Percentiles rank a stretch among this genome's conserved stretches.
These are phyloP conservation scores for Eptesicus fuscus DNA, from an alignment of 2,113 vertebrate genomes.

Conservation along the genomic window DNA sequence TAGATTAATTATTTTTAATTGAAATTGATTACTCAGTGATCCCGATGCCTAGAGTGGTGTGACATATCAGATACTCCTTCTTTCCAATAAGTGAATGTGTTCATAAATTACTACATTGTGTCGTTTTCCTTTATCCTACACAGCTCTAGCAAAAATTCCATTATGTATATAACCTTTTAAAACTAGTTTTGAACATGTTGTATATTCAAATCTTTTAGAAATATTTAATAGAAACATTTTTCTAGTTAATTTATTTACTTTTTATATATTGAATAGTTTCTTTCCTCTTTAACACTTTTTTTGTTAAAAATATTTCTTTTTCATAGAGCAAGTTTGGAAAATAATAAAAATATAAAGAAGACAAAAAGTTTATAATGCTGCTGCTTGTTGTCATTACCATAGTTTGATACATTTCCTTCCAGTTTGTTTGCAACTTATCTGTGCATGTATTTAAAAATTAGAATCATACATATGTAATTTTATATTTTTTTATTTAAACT, in stretches of 20 bases:
- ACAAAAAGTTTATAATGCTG: neutral
- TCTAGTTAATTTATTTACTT: neutral
- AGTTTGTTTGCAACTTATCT: neutral
- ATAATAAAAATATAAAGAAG: neutral
- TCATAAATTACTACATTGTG: neutral
- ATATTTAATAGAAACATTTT: neutral
- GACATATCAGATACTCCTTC: neutral
- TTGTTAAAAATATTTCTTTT: neutral
- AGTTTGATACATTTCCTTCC: neutral
- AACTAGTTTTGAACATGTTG: neutral
- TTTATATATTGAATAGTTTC: neutral
- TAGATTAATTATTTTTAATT: neutral
- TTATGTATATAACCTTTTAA: neutral
- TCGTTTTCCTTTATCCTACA: neutral
- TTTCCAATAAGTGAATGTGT: neutral
- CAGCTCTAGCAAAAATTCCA: neutral
- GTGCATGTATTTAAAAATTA: neutral
- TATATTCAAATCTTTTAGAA: neutral
- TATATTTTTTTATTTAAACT: neutral
- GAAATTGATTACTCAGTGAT: neutral
- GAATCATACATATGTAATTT: neutral
- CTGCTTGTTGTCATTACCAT: neutral
- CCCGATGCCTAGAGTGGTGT: neutral
- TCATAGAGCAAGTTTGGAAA: neutral
- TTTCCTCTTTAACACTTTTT: neutral